Evolutionary conservation across 2,113 vertebrate genomes (phyloP).

Genomic region (Rhinopomastus cyanomelas): DNA sequence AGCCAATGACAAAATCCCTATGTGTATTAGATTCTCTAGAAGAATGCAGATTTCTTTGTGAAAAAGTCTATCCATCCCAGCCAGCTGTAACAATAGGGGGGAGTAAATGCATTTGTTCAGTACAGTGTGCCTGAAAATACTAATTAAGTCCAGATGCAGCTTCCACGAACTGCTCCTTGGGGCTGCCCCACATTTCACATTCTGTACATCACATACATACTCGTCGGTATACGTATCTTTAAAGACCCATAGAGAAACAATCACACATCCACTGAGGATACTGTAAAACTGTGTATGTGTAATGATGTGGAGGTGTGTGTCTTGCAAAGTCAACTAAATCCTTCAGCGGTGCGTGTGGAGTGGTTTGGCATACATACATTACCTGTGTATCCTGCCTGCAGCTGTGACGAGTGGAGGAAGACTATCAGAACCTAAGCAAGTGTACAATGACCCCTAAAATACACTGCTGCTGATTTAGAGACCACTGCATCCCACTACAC

Average conservation of each 20-base stretch:
- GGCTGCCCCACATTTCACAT: neutral
- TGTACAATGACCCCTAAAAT: neutral
- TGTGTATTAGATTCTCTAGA: neutral
- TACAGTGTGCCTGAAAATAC: neutral
- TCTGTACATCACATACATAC: neutral
- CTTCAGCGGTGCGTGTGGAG: neutral
- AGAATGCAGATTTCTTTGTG: neutral
- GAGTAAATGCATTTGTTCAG: neutral
- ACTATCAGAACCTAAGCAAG: neutral
- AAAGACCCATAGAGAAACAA: neutral
- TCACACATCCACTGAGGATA: neutral
- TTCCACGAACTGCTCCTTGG: neutral
- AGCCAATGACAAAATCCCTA: neutral
- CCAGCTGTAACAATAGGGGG: neutral
- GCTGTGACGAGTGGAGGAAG: neutral
- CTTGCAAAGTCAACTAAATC: neutral
- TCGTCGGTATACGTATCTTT: neutral
- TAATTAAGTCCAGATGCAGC: conserved; percentile 6
- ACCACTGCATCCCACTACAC: neutral
- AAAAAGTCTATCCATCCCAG: neutral
- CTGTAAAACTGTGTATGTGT: neutral
- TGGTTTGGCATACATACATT: neutral
- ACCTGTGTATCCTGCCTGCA: neutral
- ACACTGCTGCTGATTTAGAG: neutral
- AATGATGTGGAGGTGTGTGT: neutral